Evolutionary conservation across 1,140 invertebrate species (phyloP), one percentile per base, ranked within the genome.

Genomic region (Aplysia californica): DNA sequence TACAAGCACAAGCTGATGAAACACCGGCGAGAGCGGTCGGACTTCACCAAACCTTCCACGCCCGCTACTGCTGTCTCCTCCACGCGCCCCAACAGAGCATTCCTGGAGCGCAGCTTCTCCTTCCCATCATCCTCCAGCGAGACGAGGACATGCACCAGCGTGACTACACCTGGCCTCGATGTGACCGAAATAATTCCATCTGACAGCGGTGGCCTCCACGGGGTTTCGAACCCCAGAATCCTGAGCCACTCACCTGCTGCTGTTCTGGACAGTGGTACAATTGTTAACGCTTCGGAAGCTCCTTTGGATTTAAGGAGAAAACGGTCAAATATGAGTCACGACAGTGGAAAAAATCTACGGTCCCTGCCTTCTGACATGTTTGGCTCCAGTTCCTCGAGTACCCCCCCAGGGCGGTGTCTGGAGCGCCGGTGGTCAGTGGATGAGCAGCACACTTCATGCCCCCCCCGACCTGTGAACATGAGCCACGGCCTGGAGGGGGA

Each of bases 1-100:
- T 70, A 70, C 29, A 70, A 70, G 29, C 68, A 70, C 50, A 70
- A 70, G 29, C 50, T 70, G 2, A 70, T 70, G 68, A 70, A 70
- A 21, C 68, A 70, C 29, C 55, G 68, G 29, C 55, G 58, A 38
- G 44, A 70, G 29, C 58, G 31, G n/a, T 41, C 66, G 5, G 1
- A 41, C 1, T 26, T 29, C 29, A 6, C 64, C 10, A 35, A 66
- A 6, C 10, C 23, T 6, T 4, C 21, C 35, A 44, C n/a, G 41
- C 26, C 21, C 1, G 29, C 68, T 1, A 31, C 58, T 36, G 59
- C 70, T 26, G 1, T 38, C 3, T 21, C 29, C 3, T n/a, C 38
- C 31, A 39, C 15, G 21, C 56, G 58, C n/a, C 29, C 23, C 3
- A 23, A 2, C 21, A 21, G 36, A 4, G 4, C 41, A 3, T 20